Evolutionary conservation across 2,113 vertebrate genomes (phyloP), one percentile per base, ranked within the genome.

Genomic region (Cettia cetti): DNA sequence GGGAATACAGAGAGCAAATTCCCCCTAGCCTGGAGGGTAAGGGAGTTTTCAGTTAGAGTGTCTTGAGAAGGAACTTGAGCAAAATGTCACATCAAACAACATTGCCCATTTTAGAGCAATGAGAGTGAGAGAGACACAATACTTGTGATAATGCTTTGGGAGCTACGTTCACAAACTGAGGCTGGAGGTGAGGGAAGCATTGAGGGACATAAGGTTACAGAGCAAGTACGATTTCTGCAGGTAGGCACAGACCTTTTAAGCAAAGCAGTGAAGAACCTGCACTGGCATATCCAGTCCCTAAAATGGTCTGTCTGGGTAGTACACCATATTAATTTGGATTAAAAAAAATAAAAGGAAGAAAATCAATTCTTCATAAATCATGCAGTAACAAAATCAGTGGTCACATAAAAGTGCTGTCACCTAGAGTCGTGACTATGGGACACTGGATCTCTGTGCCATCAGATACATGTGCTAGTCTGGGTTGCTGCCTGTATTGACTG

Each of bases 221-320:
- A 69, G 14, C 0, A 0, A 49, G 6, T 14, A 24, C 18, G 30
- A 75, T 24, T 79, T 60, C 44, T 45, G 44, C n/a, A 27, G 31
- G 21, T 7, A 57, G 53, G 40, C 18, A 59, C 16, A 45, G 31
- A 26, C 16, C 22, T 64, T 79, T 68, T 18, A 64, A 40, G 31
- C 14, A 64, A 69, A 86, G n/a, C 15, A 76, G 45, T 11, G 12
- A 40, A 71, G 27, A 75, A 63, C 13, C 8, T 42, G n/a, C 53
- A 30, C 26, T 26, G n/a, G 6, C 26, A 28, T 42, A 49, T 24
- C 19, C n/a, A 65, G 35, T 40, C 22, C 13, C 26, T 82, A 45
- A 91, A 86, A 68, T 2, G 23, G 11, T 35, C 42, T 84, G 10
- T 45, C 30, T 78, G 31, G 8, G 26, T 12, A 23, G 10, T 9